phyloP scores from a whole-genome alignment of 2,797 vertebrate genomes.

The Schizopygopsis pylzovi region DNA sequence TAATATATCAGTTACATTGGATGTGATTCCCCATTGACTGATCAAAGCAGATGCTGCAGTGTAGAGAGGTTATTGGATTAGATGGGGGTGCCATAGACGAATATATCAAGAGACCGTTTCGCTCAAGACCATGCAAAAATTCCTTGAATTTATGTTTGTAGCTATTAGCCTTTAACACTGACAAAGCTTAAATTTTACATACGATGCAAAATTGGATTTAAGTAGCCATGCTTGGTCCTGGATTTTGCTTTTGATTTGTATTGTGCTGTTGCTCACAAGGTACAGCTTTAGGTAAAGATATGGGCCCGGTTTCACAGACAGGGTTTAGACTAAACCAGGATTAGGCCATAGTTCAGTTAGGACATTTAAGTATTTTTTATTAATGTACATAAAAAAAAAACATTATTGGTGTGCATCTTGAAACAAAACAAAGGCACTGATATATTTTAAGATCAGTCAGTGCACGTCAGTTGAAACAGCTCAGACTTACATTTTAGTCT shows the following conservation, averaged over 20 bases:
- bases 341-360: too few species aligned
- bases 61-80: slow-evolving; percentile 59
- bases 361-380: too few species aligned
- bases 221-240: not conserved
- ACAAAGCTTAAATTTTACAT: not conserved
- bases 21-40: slow-evolving; percentile 63
- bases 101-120: slow-evolving; percentile 52
- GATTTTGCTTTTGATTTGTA: not conserved
- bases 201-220: not conserved
- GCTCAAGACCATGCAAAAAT: slow-evolving; percentile 23
- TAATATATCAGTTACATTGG: slow-evolving; percentile 60
- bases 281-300: not conserved
- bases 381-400: too few species aligned
- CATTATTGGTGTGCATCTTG: too few species aligned
- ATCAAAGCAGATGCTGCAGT: slow-evolving; percentile 54
- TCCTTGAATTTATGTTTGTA: not conserved
- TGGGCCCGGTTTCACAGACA: too few species aligned
- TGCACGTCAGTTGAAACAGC: too few species aligned
- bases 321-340: too few species aligned
- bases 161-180: not conserved
- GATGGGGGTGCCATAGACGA: slow-evolving; percentile 52
- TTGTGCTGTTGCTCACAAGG: not conserved
- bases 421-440: too few species aligned
- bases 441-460: too few species aligned
- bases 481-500: too few species aligned